Evolutionary conservation across 2,797 vertebrate genomes (phyloP), one percentile per base, ranked within the genome.

Genomic region (Caiman crocodilus): DNA sequence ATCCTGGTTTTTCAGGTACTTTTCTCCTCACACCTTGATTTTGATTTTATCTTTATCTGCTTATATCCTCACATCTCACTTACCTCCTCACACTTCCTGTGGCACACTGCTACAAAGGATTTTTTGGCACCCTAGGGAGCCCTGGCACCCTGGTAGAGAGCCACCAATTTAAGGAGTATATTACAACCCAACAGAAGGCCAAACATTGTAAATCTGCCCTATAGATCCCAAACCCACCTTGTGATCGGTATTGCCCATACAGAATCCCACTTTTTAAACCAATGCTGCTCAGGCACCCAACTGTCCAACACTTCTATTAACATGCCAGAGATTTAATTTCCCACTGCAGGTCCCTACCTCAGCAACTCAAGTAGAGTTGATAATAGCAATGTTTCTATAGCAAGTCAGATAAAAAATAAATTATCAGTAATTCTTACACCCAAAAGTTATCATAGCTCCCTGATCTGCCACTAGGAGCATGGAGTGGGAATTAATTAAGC

Each of bases 361-460:
- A 6, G 50, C 64, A 21, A 60, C 76, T 81, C 60, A 76, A 25
- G 15, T 78, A 42, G 18, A 78, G 11, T 0, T 74, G 73, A 87
- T 74, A 82, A 35, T 26, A 81, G 85, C 79, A 76, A 50, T 30
- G 84, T 85, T 90, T 90, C 83, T 83, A 57, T 5, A 42, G 87
- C 91, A 35, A 94, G 59, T 0, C 32, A 86, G 85, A 60, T 93
- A 42, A 89, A 94, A 88, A 91, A 69, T 42, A 88, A 88, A 73
- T 93, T 91, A 92, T 94, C 67, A 89, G 89, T 96, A 93, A 92
- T n/a, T 90, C 26, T 75, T 89, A 92, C 91, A 94, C n/a, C 30
- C 89, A 82, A 85, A 80, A 95, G 84, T 87, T 90, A 93, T 76
- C 90, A 83, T 74, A 84, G 83, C 85, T 90, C 78, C 65, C 73